Percentiles rank a stretch among this genome's conserved stretches.
Conservation (phyloP, 2,113 vertebrate species). For the Atractosteus spatula region DNA sequence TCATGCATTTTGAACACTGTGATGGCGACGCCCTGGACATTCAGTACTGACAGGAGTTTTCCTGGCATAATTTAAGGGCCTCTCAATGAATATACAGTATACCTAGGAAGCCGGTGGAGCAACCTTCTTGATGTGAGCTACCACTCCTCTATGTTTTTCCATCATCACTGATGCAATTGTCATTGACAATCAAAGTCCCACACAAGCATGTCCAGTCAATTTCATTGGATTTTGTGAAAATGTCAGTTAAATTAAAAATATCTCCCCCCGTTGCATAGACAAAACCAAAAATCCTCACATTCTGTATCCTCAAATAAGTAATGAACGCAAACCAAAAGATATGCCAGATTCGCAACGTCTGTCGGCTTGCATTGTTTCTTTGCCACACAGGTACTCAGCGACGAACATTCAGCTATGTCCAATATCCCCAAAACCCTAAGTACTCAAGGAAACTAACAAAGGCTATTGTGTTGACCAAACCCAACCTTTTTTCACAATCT, state of each 20-base stretch:
- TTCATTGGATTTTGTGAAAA: too few species aligned
- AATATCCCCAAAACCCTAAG: too few species aligned
- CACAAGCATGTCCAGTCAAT: too few species aligned
- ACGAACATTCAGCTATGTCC: too few species aligned
- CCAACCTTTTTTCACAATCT: too few species aligned
- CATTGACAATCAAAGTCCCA: slow-evolving; percentile 10
- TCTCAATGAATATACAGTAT: slow-evolving; percentile 47
- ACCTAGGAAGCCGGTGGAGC: slow-evolving; percentile 38
- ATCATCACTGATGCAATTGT: slow-evolving; percentile 40
- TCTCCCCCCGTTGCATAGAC: slow-evolving; percentile 32
- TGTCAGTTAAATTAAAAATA: too few species aligned
- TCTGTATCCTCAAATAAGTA: slow-evolving; percentile 46
- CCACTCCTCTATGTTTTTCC: slow-evolving; percentile 38
- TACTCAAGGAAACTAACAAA: too few species aligned
- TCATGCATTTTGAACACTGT: slow-evolving; percentile 41
- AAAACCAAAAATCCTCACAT: slow-evolving; percentile 41
- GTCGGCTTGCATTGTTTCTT: slow-evolving; percentile 32
- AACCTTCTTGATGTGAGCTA: slow-evolving; percentile 43
- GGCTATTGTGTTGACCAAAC: too few species aligned
- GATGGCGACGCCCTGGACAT: slow-evolving; percentile 41
- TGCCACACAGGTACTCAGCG: neutral
- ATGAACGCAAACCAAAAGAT: slow-evolving; percentile 44
- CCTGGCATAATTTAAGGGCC: slow-evolving; percentile 44
- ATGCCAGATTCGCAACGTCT: slow-evolving; percentile 48
- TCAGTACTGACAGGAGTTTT: slow-evolving; percentile 45